Conservation (phyloP, 2,888 invertebrate genomes). For the Ptilodon capucinus region DNA sequence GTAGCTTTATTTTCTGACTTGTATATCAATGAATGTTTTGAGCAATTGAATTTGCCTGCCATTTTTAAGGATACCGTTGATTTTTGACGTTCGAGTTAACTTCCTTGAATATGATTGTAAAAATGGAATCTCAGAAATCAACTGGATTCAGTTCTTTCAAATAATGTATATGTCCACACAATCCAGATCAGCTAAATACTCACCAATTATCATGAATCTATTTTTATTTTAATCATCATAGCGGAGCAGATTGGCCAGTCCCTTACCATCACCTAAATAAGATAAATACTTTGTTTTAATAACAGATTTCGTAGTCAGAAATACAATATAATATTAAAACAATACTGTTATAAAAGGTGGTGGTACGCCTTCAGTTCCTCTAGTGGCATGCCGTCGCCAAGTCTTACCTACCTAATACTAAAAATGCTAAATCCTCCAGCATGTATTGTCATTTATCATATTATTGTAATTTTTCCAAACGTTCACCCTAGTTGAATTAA, state of each 20-base stretch:
- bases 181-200: conserved; percentile 33
- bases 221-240: conserved; percentile 31
- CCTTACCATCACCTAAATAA: no score
- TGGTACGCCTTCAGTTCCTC: no score
- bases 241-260: conserved; percentile 23
- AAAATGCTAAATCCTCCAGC: conserved; percentile 30
- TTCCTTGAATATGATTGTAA: conserved; percentile 10
- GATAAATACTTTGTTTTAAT: no score
- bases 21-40: conserved; percentile 43
- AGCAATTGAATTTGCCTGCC: conserved; percentile 47
- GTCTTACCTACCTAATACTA: conserved; percentile 21
- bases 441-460: conserved; percentile 36
- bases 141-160: conserved; percentile 29
- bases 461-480: conserved; percentile 23
- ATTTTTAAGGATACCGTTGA: conserved; percentile 50
- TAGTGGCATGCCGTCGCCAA: conserved; percentile 54
- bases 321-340: no score
- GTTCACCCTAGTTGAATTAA: conserved; percentile 6
- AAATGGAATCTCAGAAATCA: conserved; percentile 30
- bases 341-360: no score
- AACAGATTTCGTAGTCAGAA: no score
- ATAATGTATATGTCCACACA: conserved; percentile 31
- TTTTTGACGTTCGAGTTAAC: conserved; percentile 40
- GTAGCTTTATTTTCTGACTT: conserved; percentile 52
- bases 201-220: conserved; percentile 22